Base-by-base conservation (phyloP, 1,140 invertebrate genomes). In the Thaumetopoea pityocampa region DNA sequence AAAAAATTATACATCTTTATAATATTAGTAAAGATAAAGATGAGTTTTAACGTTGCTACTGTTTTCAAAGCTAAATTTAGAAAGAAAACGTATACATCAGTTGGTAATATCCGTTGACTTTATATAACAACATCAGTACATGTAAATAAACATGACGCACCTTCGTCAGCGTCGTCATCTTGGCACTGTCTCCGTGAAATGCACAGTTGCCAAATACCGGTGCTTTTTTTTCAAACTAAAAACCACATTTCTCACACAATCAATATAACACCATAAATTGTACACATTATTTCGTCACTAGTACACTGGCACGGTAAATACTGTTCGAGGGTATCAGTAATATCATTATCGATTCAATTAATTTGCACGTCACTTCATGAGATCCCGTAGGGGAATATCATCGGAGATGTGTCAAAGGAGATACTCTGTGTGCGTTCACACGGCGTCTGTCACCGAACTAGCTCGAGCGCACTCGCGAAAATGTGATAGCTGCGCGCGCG, bases 101-200 rank as follows among this genome's bases (percentile, higher is more conserved):
- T n/a, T n/a, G n/a, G n/a, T n/a, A n/a, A n/a, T n/a, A n/a, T n/a
- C n/a, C n/a, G n/a, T n/a, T n/a, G n/a, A n/a, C n/a, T n/a, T n/a
- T n/a, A 1, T 5, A 20, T 0, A 30, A 36, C 10, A 24, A 30
- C 33, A 12, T 26, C 23, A 15, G 20, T 11, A 9, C 2, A 29
- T 34, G 48, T 52, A 56, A 56, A 53, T 50, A 62, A 57, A 62
- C 55, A 56, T 40, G 22, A 51, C 51, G 48, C 56, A 59, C 56
- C 56, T 57, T 32, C 23, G 27, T 35, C 38, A 26, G 35, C 11
- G 22, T 11, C 36, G 46, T 33, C 53, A 48, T 51, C 18, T 46
- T 62, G 48, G 57, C 43, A 49, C 42, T 50, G 19, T 46, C 37
- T 41, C 19, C 37, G 18, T 41, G 18, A 17, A 41, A 10, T 20